These are phyloP conservation scores for Theocolax elegans DNA, from an alignment of 1,140 invertebrate genomes.

Conservation along the genomic window DNA sequence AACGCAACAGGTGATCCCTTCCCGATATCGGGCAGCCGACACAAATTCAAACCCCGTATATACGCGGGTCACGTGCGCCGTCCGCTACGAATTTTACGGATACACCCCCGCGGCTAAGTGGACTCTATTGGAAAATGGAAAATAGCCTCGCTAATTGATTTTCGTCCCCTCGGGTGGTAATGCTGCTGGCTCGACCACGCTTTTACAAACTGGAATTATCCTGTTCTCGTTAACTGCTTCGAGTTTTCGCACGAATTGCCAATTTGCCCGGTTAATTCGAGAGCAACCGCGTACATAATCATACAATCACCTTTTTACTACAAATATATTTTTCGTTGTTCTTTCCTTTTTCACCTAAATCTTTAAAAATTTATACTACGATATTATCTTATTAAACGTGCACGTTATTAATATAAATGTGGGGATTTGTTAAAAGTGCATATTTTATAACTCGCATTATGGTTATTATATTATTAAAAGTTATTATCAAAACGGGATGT, in stretches of 20 bases:
- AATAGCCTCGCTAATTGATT: conserved; percentile 33
- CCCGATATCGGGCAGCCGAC: conserved; percentile 60
- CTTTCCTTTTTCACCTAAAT: no score
- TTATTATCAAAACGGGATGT: no score
- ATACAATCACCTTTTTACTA: no score
- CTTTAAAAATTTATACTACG: no score
- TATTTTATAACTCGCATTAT: no score
- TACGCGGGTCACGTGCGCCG: conserved; percentile 23
- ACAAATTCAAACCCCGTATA: conserved; percentile 13
- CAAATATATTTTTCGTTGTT: no score
- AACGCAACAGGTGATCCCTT: conserved; percentile 68
- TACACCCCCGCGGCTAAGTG: background rate
- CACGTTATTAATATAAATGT: no score
- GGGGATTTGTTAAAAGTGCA: no score
- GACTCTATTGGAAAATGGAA: conserved; percentile 35
- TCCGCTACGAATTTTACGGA: conserved; percentile 11
- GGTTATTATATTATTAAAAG: no score
- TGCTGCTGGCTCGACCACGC: background rate
- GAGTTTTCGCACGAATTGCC: background rate
- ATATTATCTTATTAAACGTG: no score
- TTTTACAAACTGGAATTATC: background rate
- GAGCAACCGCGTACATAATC: no score
- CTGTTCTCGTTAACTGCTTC: background rate
- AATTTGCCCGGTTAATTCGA: background rate
- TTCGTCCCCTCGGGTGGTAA: conserved; percentile 4